Conservation (phyloP, 2,797 vertebrate species). For the Ataeniobius toweri region DNA sequence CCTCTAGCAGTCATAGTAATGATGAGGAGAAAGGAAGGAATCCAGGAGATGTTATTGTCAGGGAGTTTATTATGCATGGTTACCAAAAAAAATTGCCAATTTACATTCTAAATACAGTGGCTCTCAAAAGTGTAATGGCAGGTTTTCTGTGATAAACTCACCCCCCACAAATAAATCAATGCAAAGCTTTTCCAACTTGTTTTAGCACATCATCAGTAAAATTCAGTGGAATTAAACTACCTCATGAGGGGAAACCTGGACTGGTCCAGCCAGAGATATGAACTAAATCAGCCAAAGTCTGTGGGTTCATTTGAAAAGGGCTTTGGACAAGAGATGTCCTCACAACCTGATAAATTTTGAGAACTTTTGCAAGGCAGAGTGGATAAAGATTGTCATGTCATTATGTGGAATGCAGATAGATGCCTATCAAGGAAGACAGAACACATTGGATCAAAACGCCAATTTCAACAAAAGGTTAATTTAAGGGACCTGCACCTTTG, state of each 20-base stretch:
- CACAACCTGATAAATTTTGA: not conserved
- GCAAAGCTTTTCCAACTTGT: not conserved
- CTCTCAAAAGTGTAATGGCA: not conserved
- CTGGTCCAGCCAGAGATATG: not conserved
- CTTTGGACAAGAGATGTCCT: not conserved
- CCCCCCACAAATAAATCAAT: not conserved
- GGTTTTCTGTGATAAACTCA: not conserved
- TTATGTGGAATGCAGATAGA: not conserved
- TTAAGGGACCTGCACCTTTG: not conserved
- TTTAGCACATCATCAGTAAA: no score
- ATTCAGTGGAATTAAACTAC: not conserved
- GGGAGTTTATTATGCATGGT: slow-evolving; percentile 5
- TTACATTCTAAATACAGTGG: not conserved
- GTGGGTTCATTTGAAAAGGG: not conserved
- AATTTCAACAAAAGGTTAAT: not conserved
- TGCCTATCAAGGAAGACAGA: not conserved
- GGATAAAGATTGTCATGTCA: not conserved
- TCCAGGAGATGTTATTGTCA: slow-evolving; percentile 11
- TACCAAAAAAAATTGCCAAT: not conserved
- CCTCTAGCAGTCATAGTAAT: slow-evolving; percentile 19
- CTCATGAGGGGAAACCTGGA: not conserved
- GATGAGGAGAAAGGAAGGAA: slow-evolving; percentile 12
- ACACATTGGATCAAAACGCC: not conserved
- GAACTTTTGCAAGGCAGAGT: not conserved
- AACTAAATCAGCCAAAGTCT: not conserved